Conservation (phyloP, 1,140 invertebrate species). For the Lordiphosa collinella region DNA sequence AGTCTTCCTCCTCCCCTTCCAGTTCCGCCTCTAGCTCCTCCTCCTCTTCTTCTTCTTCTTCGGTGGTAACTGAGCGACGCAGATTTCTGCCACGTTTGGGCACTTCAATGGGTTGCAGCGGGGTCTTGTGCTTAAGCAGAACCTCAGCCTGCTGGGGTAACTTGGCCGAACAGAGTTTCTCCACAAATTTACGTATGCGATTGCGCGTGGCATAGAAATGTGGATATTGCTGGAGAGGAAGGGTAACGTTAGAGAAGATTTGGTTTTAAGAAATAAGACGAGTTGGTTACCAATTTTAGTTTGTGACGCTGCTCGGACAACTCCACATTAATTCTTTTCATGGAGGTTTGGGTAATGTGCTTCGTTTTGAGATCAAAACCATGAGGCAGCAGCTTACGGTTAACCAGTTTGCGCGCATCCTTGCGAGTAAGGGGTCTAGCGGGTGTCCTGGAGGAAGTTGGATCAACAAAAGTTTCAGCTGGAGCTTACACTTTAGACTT, state of each 20-base stretch:
- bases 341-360: constrained; percentile 29
- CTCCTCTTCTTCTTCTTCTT: constrained; percentile 13
- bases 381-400: constrained; percentile 28
- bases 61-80: background rate
- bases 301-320: constrained; percentile 50
- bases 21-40: constrained; percentile 1
- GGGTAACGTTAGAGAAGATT: background rate
- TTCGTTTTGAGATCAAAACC: constrained; percentile 52
- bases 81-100: constrained; percentile 4
- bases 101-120: constrained; percentile 38
- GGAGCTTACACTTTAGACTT: background rate
- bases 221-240: constrained; percentile 40
- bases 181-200: constrained; percentile 72
- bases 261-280: too few relatives aligned
- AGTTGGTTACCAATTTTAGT: constrained; percentile 50
- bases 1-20: background rate
- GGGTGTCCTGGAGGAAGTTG: constrained; percentile 1
- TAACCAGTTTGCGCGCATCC: constrained; percentile 54
- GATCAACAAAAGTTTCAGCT: background rate
- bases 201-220: constrained; percentile 70
- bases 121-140: constrained; percentile 46
- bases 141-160: constrained; percentile 38
- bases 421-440: constrained; percentile 41
- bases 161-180: constrained; percentile 63
- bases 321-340: constrained; percentile 42